Base-by-base conservation (phyloP, 2,113 vertebrate genomes). In the Gorsachius goisagi region DNA sequence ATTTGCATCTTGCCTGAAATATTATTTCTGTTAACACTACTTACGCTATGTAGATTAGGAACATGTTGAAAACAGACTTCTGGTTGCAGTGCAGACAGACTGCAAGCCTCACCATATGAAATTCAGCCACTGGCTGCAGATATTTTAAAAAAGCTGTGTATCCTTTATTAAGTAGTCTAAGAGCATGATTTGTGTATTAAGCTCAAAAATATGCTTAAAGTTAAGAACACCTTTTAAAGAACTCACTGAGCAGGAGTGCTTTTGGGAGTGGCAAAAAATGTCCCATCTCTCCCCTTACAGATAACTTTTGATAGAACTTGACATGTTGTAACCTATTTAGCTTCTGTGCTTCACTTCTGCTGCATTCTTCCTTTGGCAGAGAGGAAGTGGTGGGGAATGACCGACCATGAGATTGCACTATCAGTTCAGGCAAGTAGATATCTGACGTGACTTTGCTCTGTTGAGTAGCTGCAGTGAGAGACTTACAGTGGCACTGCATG, bases 361-460 rank as follows among this genome's bases (percentile, higher is more conserved):
- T 82, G 37, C 0, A 0, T 50, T 77, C 23, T 69, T 53, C 21
- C 45, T 88, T 67, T 33, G 49, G n/a, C 53, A 85, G 67, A 47
- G n/a, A 50, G 41, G 64, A 72, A 83, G 82, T 66, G 58, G 19
- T 59, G 41, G 71, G 27, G 35, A 80, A 74, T 12, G 82, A 52
- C n/a, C 93, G 85, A 83, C 88, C 85, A 30, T 72, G 60, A 86
- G 90, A 71, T 52, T 95, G 79, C 76, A 74, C 85, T 63, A 47
- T 60, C 63, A 88, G 71, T 8, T 71, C 78, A 88, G 24, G 44
- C 2, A 9, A 80, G 84, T 39, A 47, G 55, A 67, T 88, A 95
- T 75, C 84, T 60, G 72, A 93, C 88, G 82, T 91, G 93, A 95
- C 93, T 96, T 95, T 94, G 45, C 32, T 89, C 27, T 88, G 82